Evolutionary conservation across 2,113 vertebrate species (phyloP), one percentile per base, ranked within the genome.

Genomic region (Rhodinocichla rosea): DNA sequence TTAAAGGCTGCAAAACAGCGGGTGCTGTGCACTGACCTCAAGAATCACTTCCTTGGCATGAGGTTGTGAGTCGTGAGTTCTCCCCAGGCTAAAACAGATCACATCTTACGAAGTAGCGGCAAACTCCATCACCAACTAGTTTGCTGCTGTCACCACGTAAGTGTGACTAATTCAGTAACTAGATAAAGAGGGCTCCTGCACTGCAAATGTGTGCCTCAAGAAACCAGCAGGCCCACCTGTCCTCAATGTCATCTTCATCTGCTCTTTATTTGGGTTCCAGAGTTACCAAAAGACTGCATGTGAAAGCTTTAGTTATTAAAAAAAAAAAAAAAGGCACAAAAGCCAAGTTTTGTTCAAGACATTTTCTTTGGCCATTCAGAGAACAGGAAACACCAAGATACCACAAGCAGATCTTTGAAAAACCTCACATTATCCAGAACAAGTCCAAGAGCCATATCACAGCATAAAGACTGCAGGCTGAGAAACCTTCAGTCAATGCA

Each of bases 191-290:
- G 22, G 63, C 22, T 82, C 49, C 65, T 69, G 45, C 65, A 65
- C 0, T 33, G 87, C 26, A 39, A 83, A 65, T 1, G 10, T 5
- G 15, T 50, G 39, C 70, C 67, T 49, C 23, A 9, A n/a, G 39
- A 62, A 83, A 62, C 2, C 0, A 70, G 33, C 5, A 75, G 62
- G 13, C 13, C 14, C 52, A 35, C 30, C 9, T 3, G 0, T 40
- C 22, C 37, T n/a, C 56, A 74, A 32, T 56, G 53, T 28, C 39
- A 50, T 39, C 60, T 88, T 77, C 69, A 74, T 26, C 56, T 59
- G n/a, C 7, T 49, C 26, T 62, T 62, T 55, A 33, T 50, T 55
- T 8, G 5, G 12, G 32, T 42, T 50, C n/a, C 33, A 78, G 3
- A 2, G 26, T 16, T 40, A 87, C 17, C 8, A 50, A 64, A 81